phyloP scores from a whole-genome alignment of 2,888 invertebrate species.

The Calameuta pallipes region DNA sequence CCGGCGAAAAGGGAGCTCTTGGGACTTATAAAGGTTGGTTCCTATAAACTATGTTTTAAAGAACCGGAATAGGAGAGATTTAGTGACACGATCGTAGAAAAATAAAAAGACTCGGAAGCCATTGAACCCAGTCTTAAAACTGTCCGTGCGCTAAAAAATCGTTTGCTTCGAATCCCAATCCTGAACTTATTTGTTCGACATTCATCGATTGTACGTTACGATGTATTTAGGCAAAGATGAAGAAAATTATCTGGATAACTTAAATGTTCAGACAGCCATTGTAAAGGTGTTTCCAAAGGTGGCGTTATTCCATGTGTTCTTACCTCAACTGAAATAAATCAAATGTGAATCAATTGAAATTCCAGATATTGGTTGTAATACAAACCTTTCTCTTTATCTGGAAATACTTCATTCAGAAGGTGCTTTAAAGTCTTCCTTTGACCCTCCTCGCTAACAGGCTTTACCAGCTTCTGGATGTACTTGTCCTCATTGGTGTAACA shows the following conservation, averaged over 20 bases:
- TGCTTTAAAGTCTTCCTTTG: slow-evolving; percentile 78
- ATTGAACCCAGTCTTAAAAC: neutral
- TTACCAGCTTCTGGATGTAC: slow-evolving; percentile 80
- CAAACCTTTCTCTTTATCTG: slow-evolving; percentile 69
- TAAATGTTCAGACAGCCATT: slow-evolving; percentile 98
- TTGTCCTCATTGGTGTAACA: slow-evolving; percentile 78
- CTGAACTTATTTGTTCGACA: neutral
- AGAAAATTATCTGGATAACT: slow-evolving; percentile 99
- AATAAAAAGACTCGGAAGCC: neutral
- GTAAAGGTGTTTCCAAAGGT: slow-evolving; percentile 88
- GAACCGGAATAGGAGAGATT: neutral
- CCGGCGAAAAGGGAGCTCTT: neutral
- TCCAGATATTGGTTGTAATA: slow-evolving; percentile 10
- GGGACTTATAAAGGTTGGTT: neutral
- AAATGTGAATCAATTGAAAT: slow-evolving; percentile 8
- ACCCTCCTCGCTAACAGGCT: slow-evolving; percentile 81
- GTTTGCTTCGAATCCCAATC: neutral
- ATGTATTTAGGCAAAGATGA: slow-evolving; percentile 77
- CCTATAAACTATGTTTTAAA: neutral
- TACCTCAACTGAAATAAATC: slow-evolving; percentile 74
- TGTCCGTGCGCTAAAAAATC: neutral
- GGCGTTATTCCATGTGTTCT: slow-evolving; percentile 91
- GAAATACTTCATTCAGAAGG: slow-evolving; percentile 77
- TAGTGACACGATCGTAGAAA: neutral
- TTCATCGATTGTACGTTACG: slow-evolving; percentile 41